Evolutionary conservation across 2,113 vertebrate species (phyloP), one percentile per base, ranked within the genome.

Genomic region (Phaethon lepturus): DNA sequence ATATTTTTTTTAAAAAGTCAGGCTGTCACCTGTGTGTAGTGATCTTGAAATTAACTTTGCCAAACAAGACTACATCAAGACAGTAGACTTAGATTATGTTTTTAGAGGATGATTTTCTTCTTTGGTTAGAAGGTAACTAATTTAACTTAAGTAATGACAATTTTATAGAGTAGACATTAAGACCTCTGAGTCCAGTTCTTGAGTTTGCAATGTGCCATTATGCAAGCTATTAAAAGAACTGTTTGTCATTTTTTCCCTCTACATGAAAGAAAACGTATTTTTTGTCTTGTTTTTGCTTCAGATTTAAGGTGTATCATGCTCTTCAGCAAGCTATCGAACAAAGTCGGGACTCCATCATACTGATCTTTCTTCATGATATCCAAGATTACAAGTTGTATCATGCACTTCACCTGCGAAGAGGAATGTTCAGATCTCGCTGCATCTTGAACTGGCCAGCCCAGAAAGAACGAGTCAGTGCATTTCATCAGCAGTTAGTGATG

Each of bases 251-350:
- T 74, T 38, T 71, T 44, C 25, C 47, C 7, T 73, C 18, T 14
- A 28, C 13, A 4, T 50, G 58, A 76, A 86, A 85, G 9, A 60
- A 92, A 45, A 15, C 2, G 18, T 38, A 31, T 68, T 72, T 86
- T 84, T 40, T 87, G n/a, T 67, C 49, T 72, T 86, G 47, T 86
- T 96, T 95, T 66, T 93, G 26, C 56, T 94, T 88, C 96, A 99
- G 99, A 84, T 99, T 99, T 96, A 99, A 98, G 96, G 99, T 98
- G 13, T 98, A 99, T 52, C 99, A 99, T 6, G 99, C 99, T 29
- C 96, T 99, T 91, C 99, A 99, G 84, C 99, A 99, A 98, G 98
- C 99, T 83, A 98, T 99, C 75, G 99, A 99, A 97, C 98, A 98
- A 96, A 99, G 98, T 94, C 98, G 99, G 22, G 99, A 99, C 96